Base-by-base conservation (phyloP, 2,797 vertebrate species). In the Danio kyathit region DNA sequence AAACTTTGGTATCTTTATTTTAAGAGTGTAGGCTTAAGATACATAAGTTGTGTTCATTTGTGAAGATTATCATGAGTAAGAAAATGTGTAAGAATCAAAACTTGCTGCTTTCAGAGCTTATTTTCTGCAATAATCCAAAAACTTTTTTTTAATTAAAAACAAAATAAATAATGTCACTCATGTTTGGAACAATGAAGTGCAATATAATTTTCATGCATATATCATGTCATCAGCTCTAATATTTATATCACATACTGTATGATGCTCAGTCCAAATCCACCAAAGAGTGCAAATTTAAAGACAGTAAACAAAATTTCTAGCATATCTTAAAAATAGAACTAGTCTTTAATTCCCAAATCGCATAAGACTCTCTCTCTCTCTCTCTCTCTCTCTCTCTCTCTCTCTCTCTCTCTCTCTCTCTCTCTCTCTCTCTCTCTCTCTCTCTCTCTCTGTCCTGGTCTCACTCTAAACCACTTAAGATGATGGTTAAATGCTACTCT, bases 401-500 rank as follows among this genome's bases (percentile, higher is more conserved):
- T n/a, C n/a, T 29, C 29, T 29, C 29, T 29, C 29, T 29, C 29
- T 75, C 48, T 29, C 72, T 5, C 21, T 51, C 59, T 66, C 29
- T 29, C 29, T n/a, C n/a, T 29, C 67, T 46, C 21, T 59, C 43
- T 49, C 61, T 49, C 67, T 46, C 21, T 59, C 43, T 49, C 61
- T 49, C 29, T 29, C 29, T n/a, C n/a, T 29, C 29, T 29, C 29
- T 29, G 29, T 29, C 29, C 16, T 43, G 51, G 46, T 75, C 48
- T 29, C 72, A 5, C 21, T 51, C 59, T 66, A 38, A 56, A 51
- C 52, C 71, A 76, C 56, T 81, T 66, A 79, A 70, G 76, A 29
- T 38, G 69, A 60, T 61, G 74, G 75, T 56, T 79, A 67, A 74
- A 59, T 1, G 44, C 56, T 4, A 70, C 72, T 78, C 69, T 59